Base-by-base conservation (phyloP, 2,888 invertebrate genomes). In the Lordiphosa fenestrarum region DNA sequence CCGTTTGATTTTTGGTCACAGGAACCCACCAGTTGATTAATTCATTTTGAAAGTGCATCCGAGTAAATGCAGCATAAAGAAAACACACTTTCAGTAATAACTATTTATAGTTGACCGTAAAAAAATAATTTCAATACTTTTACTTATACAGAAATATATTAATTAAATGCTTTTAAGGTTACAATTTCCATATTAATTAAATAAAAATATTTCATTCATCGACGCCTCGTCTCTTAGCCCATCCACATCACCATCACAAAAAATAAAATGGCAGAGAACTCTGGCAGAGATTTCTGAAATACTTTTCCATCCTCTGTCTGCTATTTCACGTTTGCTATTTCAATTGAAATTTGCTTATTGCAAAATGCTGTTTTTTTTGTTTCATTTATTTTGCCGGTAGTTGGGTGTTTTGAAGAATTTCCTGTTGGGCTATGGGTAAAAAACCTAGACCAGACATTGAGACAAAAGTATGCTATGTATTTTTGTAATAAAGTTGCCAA, bases 301-400 rank as follows among this genome's bases (percentile, higher is more conserved):
- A 67, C 58, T 63, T 59, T 65, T 52, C 57, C 12, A 39, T 40
- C 36, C 23, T 12, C 41, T 15, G 13, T 48, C 41, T 41, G 59
- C 67, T 73, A 80, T 70, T 72, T 69, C 67, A 39, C 65, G 59
- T 66, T 78, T 81, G 81, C 77, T 76, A 75, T 76, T 76, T 81
- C 75, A 76, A 76, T 76, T 76, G 75, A 76, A 76, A 76, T 76
- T 81, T 81, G 77, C 77, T 75, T 75, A 81, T 75, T 81, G 74
- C 76, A 57, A 72, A 74, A 75, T 80, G 66, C 63, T 73, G 64
- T 74, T 78, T 65, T 78, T 65, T 39, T 9, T 64, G 75, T 63
- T 72, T 41, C 55, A 42, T 42, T 55, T 51, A 13, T 39, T 42
- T 56, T 62, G 4, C n/a, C 15, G 15, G 13, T 25, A 38, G 52